Evolutionary conservation across 2,888 invertebrate species (phyloP), one percentile per base, ranked within the genome.

Genomic region (Oxyteleia sp.): DNA sequence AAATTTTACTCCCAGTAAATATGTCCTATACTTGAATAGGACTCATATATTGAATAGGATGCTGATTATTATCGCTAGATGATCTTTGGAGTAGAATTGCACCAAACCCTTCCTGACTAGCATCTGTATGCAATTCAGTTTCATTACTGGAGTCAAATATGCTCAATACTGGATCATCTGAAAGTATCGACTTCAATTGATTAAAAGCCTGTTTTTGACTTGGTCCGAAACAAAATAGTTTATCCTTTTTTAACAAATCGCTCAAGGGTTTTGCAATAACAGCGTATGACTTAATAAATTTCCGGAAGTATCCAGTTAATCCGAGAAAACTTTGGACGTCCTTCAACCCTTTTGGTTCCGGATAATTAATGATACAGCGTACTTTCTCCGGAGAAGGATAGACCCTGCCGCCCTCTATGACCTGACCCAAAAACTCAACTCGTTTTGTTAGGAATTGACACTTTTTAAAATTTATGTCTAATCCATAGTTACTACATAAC

Each of bases 401-500:
- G 10, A 47, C 47, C 47, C 5, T 38, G 2, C 38, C 38, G 5
- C 13, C 13, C 13, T 38, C 38, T n/a, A 38, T 38, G n/a, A 38
- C 8, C n/a, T 16, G 47, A 11, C 47, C 18, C 18, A 47, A 47
- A 18, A 47, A 47, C 8, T 47, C 47, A 0, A 47, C 47, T 20
- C 47, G 47, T n/a, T 8, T 47, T 10, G 18, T 47, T n/a, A 47
- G 2, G 8, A 68, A 68, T 18, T 23, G 23, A 23, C 55, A 68
- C 13, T 68, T 68, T 8, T 43, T 35, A 26, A 69, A 69, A 16
- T 57, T 57, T n/a, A 57, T 69, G 13, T 55, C 43, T 3, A 69
- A 45, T n/a, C 68, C 68, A 26, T 68, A 53, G 1, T 10, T 26
- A 43, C 68, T 68, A 26, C 82, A 47, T 16, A 72, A 35, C 4